These are phyloP conservation scores for Dione vanillae DNA, from an alignment of 2,888 invertebrate genomes.

Conservation along the genomic window DNA sequence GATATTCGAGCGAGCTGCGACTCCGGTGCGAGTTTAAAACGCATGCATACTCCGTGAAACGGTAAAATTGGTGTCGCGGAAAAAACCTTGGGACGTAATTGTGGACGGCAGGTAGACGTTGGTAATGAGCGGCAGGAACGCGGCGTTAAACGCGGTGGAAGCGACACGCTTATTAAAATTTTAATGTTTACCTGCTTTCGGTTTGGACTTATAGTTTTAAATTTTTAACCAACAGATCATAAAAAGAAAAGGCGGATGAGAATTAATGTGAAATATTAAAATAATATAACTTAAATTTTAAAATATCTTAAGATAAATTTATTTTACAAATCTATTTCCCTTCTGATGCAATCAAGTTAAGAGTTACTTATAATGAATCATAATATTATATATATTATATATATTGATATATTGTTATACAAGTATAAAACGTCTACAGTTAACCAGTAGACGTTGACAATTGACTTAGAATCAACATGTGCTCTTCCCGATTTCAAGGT, in stretches of 20 bases:
- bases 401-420: not conserved
- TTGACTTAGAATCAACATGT: not conserved
- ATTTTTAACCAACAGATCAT: not conserved
- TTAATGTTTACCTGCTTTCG: conserved; percentile 27
- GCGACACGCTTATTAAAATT: conserved; percentile 11
- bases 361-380: not conserved
- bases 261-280: not conserved
- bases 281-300: too few relatives aligned
- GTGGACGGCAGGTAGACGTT: conserved; percentile 48
- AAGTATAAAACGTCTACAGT: not conserved
- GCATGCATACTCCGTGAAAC: conserved; percentile 46
- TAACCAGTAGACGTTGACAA: conserved; percentile 16
- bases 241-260: not conserved
- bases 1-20: conserved; percentile 3
- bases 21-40: conserved; percentile 42
- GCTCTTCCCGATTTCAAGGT: not conserved
- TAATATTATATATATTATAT: not conserved
- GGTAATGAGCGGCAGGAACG: conserved; percentile 46
- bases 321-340: too few relatives aligned
- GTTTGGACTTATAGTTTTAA: not conserved
- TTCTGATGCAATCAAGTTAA: not conserved
- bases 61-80: conserved; percentile 49
- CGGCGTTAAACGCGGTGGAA: conserved; percentile 33
- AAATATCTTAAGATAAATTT: too few relatives aligned
- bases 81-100: conserved; percentile 50